These are phyloP conservation scores for Labeo catla DNA, from an alignment of 2,113 vertebrate species.

Conservation along the genomic window DNA sequence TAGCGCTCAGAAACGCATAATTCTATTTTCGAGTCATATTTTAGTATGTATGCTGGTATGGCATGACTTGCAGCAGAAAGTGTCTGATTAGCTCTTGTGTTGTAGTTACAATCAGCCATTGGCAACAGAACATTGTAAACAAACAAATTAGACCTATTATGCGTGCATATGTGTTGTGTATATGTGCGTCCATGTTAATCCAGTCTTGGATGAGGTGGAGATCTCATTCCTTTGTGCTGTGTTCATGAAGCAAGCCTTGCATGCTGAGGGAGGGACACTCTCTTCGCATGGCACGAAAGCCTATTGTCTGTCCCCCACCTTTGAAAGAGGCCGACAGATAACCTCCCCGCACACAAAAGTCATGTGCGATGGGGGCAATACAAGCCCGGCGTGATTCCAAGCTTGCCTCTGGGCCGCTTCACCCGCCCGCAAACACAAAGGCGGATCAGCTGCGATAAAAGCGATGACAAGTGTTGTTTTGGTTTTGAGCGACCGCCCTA, in stretches of 20 bases:
- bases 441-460: slow-evolving; percentile 46
- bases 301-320: slow-evolving; percentile 59
- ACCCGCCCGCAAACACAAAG: slow-evolving; percentile 29
- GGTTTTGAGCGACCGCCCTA: neutral
- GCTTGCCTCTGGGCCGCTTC: slow-evolving; percentile 40
- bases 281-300: slow-evolving; percentile 57
- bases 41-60: slow-evolving; percentile 19
- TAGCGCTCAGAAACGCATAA: neutral
- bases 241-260: slow-evolving; percentile 42
- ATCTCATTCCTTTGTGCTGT: slow-evolving; percentile 52
- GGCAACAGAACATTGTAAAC: slow-evolving; percentile 41
- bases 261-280: slow-evolving; percentile 53
- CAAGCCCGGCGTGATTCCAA: slow-evolving; percentile 38
- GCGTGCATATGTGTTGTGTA: slow-evolving; percentile 33
- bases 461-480: slow-evolving; percentile 53
- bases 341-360: slow-evolving; percentile 47
- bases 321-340: slow-evolving; percentile 50
- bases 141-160: slow-evolving; percentile 45
- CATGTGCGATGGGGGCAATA: slow-evolving; percentile 52
- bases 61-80: slow-evolving; percentile 1
- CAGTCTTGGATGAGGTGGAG: slow-evolving; percentile 41
- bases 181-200: slow-evolving; percentile 39
- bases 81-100: slow-evolving; percentile 22
- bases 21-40: slow-evolving; percentile 15
- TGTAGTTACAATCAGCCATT: slow-evolving; percentile 32